A percentile compares a stretch with the other conserved stretches of the same genome.
Conservation (phyloP, 2,888 invertebrate species). For the Eupithecia dodoneata region DNA sequence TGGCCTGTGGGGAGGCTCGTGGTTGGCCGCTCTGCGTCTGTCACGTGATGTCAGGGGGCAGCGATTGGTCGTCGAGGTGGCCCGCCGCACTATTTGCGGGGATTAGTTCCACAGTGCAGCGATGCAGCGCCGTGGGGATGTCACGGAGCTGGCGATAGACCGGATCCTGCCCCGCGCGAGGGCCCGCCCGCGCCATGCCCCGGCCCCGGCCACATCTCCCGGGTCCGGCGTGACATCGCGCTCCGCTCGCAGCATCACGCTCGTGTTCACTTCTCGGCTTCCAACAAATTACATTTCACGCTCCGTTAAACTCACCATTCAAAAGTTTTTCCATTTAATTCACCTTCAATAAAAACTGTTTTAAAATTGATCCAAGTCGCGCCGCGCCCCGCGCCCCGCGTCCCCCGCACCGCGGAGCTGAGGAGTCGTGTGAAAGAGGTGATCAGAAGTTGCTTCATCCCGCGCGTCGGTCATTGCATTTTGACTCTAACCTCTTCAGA, state of each 20-base stretch:
- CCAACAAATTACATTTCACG: constrained; percentile 14
- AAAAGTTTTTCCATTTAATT: neutral
- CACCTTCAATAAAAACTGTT: constrained; percentile 45
- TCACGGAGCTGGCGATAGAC: neutral
- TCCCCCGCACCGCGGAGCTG: neutral
- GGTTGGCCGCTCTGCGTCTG: constrained; percentile 4
- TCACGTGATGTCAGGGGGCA: constrained; percentile 25
- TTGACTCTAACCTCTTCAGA: neutral
- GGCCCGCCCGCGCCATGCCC: too few species aligned
- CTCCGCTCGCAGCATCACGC: neutral
- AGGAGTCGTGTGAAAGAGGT: constrained; percentile 52
- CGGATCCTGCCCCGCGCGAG: neutral
- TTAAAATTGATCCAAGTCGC: constrained; percentile 44
- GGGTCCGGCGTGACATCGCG: neutral
- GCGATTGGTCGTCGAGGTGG: constrained; percentile 49
- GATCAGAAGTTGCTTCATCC: constrained; percentile 35
- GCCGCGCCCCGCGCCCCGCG: constrained; percentile 15
- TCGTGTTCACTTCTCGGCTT: neutral
- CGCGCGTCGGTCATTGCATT: constrained; percentile 1
- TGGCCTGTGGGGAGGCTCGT: neutral
- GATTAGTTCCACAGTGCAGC: constrained; percentile 57
- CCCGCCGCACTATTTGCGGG: constrained; percentile 61
- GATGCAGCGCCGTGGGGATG: neutral
- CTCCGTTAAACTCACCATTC: constrained; percentile 7
- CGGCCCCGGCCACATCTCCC: neutral